phyloP scores from a whole-genome alignment of 2,797 vertebrate species.

The Mus minutoides region DNA sequence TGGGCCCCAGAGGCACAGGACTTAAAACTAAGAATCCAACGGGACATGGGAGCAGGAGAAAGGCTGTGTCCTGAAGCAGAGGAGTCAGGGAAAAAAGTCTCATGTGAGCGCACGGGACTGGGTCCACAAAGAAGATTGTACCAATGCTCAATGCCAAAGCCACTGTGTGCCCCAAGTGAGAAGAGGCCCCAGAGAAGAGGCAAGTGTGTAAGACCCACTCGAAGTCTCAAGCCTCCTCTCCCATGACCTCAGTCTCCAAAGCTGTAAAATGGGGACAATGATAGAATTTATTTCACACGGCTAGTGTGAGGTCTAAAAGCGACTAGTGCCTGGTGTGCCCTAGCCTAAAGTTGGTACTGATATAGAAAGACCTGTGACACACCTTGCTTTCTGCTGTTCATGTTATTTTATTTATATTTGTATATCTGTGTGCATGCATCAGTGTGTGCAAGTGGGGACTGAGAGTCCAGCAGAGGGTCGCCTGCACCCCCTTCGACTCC shows the following conservation, averaged over 20 bases:
- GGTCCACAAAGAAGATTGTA: accelerated
- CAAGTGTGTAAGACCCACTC: not conserved
- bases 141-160: not conserved
- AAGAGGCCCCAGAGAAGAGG: not conserved
- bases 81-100: not conserved
- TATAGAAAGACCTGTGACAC: not conserved
- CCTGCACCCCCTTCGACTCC: not conserved
- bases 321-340: not conserved
- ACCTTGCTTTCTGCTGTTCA: not conserved
- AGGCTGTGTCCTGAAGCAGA: not conserved
- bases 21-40: not conserved
- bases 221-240: not conserved
- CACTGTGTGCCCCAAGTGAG: accelerated
- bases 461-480: not conserved
- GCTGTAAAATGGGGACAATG: not conserved
- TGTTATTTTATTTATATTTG: not conserved
- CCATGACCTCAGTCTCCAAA: not conserved
- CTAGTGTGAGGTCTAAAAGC: not conserved
- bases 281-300: not conserved
- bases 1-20: not conserved
- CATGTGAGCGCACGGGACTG: accelerated
- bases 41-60: not conserved
- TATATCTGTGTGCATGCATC: too few species aligned
- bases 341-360: not conserved
- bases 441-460: not conserved